Evolutionary conservation across 1,140 invertebrate genomes (phyloP), one percentile per base, ranked within the genome.

Genomic region (Olivierus martensii): DNA sequence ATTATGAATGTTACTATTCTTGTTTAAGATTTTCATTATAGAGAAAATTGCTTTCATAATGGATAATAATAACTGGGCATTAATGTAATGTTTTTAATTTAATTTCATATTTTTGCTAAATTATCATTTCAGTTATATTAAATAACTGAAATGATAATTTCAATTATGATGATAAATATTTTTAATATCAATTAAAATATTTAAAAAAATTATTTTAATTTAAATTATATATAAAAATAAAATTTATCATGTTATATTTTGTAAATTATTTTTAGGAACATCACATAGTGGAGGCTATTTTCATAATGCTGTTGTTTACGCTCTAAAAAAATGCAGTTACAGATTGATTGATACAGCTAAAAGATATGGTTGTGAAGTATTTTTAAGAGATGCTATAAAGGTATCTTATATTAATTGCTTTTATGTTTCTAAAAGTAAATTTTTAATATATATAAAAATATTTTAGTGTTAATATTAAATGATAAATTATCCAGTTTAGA

Each of bases 241-340:
- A 19, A 21, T 10, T 15, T 14, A 19, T 18, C 57, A 61, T 34
- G 57, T 62, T 28, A 28, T 62, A 17, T 46, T 7, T 12, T n/a
- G n/a, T n/a, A n/a, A 46, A 56, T 28, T 53, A 57, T n/a, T 41
- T 62, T 11, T 52, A 71, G 69, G 69, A 18, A 71, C 69, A n/a
- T 70, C 69, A 35, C 69, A 71, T 56, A 59, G 63, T 59, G 69
- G 69, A 43, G 69, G 69, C 10, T 71, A 71, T 50, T 63, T 61
- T 44, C 69, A 71, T 46, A 62, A 65, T 18, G 64, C 67, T 17
- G 69, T 71, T 18, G 63, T 71, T 28, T 65, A 65, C 58, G 68
- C 69, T 10, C 52, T 71, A 12, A 61, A 63, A 55, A 48, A 67
- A 14, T 69, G 69, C 53, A 60, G 60, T n/a, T 70, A 70, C 55